Evolutionary conservation across 2,797 vertebrate species (phyloP).

Genomic region (Hybognathus amarus): DNA sequence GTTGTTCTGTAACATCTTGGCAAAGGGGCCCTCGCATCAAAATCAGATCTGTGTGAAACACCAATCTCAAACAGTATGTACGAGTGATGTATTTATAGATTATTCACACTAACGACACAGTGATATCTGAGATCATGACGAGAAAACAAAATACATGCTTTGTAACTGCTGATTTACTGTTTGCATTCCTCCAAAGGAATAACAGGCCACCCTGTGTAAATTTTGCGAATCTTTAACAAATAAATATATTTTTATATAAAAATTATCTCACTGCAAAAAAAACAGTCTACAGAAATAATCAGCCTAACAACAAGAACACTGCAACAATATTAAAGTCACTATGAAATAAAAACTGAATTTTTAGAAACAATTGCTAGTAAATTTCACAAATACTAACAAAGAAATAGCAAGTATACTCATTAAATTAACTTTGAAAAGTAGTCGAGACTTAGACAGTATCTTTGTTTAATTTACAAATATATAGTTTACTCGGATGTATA

Average conservation of each 20-base stretch:
- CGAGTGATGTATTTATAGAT: constrained; percentile 56
- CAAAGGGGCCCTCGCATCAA: constrained; percentile 43
- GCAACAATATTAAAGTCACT: neutral
- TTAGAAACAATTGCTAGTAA: neutral
- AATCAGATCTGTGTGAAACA: constrained; percentile 46
- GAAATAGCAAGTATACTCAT: neutral
- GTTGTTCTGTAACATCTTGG: constrained; percentile 53
- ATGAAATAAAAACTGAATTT: neutral
- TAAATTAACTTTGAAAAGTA: neutral
- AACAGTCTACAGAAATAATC: neutral
- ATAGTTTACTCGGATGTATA: neutral
- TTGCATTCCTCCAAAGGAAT: neutral
- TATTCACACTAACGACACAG: constrained; percentile 45
- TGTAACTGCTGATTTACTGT: constrained; percentile 58
- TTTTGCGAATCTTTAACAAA: neutral
- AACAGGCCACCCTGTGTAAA: neutral
- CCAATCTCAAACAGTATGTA: constrained; percentile 35
- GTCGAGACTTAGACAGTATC: neutral
- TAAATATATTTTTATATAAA: neutral
- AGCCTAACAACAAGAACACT: neutral
- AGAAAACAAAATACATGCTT: constrained; percentile 48
- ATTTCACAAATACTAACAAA: neutral
- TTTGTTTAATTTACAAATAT: neutral
- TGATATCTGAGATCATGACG: constrained; percentile 43
- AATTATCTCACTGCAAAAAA: neutral